Percentiles rank a stretch among this genome's conserved stretches.
phyloP scores from a whole-genome alignment of 2,113 vertebrate genomes.

The Opisthocomus hoazin region DNA sequence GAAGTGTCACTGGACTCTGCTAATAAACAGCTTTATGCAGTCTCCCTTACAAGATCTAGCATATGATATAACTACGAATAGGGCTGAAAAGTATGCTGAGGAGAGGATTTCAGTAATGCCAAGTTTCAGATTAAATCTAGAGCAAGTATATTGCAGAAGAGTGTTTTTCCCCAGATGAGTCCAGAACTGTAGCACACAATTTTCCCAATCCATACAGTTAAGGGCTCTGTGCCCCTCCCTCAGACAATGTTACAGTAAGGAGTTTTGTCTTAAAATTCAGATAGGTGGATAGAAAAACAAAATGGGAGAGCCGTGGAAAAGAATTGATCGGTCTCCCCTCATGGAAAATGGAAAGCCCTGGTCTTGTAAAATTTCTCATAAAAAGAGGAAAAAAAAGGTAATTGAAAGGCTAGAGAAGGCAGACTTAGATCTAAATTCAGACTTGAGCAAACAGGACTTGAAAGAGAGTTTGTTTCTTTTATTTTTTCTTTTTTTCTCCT shows the following conservation, averaged over 20 bases:
- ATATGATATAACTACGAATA: neutral
- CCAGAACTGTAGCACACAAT: neutral
- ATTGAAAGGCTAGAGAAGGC: neutral
- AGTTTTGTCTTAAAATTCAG: neutral
- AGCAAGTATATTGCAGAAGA: neutral
- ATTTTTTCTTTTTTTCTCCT: neutral
- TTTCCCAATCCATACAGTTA: neutral
- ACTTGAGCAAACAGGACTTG: conserved; percentile 29
- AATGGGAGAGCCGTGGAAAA: neutral
- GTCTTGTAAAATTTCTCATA: neutral
- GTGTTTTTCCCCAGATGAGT: neutral
- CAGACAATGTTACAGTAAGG: neutral
- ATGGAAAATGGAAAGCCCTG: neutral
- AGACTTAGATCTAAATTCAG: conserved; percentile 20
- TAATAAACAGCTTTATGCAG: neutral
- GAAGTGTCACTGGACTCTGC: neutral
- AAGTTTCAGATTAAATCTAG: neutral
- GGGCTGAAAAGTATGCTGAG: neutral
- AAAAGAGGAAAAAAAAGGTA: neutral
- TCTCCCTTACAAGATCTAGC: neutral
- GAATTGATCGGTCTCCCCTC: neutral
- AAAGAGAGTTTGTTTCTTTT: neutral
- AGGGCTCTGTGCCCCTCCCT: neutral
- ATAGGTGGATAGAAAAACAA: neutral
- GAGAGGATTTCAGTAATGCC: neutral